Base-by-base conservation (phyloP, 92 coral and sea anemone genomes). In the Phenganax subtilis region DNA sequence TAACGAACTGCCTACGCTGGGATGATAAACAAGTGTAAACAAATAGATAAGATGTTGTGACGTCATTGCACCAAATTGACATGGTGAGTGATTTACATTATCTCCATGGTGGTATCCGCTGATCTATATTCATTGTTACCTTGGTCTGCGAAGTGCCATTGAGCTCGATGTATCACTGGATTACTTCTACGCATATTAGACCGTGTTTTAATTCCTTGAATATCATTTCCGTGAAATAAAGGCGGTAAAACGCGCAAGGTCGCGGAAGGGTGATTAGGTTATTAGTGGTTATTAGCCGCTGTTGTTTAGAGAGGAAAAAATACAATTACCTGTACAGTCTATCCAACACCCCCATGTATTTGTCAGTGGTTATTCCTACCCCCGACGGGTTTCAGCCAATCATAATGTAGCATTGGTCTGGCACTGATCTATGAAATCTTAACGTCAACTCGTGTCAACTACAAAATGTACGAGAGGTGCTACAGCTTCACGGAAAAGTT, bases 381-480 rank as follows among this genome's bases (percentile, higher is more conserved):
- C 70, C 82, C 56, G 15, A 56, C 37, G 69, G 6, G 62, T 65
- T n/a, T 79, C 12, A 79, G 44, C 81, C 81, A 76, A 76, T 76
- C 69, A 76, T 17, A 76, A 76, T 31, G 14, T 69, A 52, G 56
- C 30, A 76, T 59, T 52, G 70, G 27, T 30, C 56, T 7, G n/a
- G 67, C 27, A 58, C 58, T 37, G 28, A 44, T 72, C 6, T 8
- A 72, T 12, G 12, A 9, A n/a, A 9, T 53, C 11, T 76, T 16
- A 9, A 25, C 30, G 80, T 17, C 15, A 65, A 65, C 31, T 1
- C 3, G 44, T 5, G 61, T 20, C 59, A 52, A 52, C 31, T 16
- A 73, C 20, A 25, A 55, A 55, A 57, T 16, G 53, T 75, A 54
- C 30, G 25, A 25, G 77, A n/a, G n/a, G 53, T 0, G 47, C 47